Percentiles rank a stretch among this genome's conserved stretches.
These are phyloP conservation scores for Hypomecis atomaria DNA, from an alignment of 2,888 invertebrate species.

Conservation along the genomic window DNA sequence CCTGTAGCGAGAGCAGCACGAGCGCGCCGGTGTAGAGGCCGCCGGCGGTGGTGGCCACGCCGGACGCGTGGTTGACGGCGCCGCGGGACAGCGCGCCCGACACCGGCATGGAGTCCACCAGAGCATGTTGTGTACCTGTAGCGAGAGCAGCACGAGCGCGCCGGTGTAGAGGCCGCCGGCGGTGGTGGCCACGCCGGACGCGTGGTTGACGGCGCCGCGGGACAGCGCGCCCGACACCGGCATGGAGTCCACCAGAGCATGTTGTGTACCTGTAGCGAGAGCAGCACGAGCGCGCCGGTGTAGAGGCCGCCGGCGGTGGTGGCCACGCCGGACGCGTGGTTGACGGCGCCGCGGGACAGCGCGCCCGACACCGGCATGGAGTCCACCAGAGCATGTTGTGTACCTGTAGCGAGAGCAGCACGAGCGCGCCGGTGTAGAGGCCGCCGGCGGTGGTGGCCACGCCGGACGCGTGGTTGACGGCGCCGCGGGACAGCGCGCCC, in stretches of 20 bases:
- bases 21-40: constrained; percentile 91
- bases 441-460: constrained; percentile 91
- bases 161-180: constrained; percentile 94
- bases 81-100: too few relatives aligned
- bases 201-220: constrained; percentile 96
- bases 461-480: constrained; percentile 97
- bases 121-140: constrained; percentile 66
- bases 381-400: constrained; percentile 94
- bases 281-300: constrained; percentile 95
- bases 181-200: constrained; percentile 95
- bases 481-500: constrained; percentile 94
- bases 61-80: constrained; percentile 97
- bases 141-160: constrained; percentile 75
- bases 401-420: constrained; percentile 93
- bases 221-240: constrained; percentile 96
- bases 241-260: constrained; percentile 95
- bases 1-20: constrained; percentile 79
- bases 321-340: constrained; percentile 96
- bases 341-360: constrained; percentile 95
- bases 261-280: constrained; percentile 94
- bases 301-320: constrained; percentile 89
- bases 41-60: constrained; percentile 94
- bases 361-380: constrained; percentile 97
- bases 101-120: too few relatives aligned
- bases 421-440: constrained; percentile 93